Evolutionary conservation across 1,140 invertebrate genomes (phyloP).

Genomic region (Atta cephalotes): DNA sequence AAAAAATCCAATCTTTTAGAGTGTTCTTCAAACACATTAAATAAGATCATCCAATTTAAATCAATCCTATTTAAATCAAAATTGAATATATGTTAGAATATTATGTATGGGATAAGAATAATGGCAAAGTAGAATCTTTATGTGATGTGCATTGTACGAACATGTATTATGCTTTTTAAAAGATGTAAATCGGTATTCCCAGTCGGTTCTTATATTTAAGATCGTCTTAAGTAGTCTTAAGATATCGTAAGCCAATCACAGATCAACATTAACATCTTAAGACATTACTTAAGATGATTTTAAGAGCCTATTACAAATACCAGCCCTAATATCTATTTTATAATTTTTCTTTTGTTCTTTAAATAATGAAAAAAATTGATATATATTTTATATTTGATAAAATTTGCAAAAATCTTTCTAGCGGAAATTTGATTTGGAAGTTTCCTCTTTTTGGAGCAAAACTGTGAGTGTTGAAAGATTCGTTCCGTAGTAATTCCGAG

Average conservation of each 20-base stretch:
- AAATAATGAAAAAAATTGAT: not conserved
- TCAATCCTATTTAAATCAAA: not conserved
- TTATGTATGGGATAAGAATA: not conserved
- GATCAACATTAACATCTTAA: too few species aligned
- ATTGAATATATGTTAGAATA: not conserved
- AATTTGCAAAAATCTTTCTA: not conserved
- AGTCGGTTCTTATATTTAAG: too few species aligned
- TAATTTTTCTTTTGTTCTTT: not conserved
- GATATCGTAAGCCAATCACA: too few species aligned
- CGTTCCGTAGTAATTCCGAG: conserved; percentile 16
- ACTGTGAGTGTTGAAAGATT: conserved; percentile 1
- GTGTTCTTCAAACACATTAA: not conserved
- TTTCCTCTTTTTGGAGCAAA: not conserved
- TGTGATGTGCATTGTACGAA: not conserved
- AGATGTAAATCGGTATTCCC: too few species aligned
- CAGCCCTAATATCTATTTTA: too few species aligned
- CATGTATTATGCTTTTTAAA: not conserved
- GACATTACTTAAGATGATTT: too few species aligned
- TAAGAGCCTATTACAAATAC: too few species aligned
- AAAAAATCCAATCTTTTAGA: not conserved
- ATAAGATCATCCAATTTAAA: not conserved
- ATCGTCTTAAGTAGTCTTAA: too few species aligned
- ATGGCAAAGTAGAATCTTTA: not conserved
- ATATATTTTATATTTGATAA: conserved; percentile 11
- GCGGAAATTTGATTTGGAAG: not conserved